Evolutionary conservation across 2,797 vertebrate genomes (phyloP).

Genomic region (Gadopsis marmoratus): DNA sequence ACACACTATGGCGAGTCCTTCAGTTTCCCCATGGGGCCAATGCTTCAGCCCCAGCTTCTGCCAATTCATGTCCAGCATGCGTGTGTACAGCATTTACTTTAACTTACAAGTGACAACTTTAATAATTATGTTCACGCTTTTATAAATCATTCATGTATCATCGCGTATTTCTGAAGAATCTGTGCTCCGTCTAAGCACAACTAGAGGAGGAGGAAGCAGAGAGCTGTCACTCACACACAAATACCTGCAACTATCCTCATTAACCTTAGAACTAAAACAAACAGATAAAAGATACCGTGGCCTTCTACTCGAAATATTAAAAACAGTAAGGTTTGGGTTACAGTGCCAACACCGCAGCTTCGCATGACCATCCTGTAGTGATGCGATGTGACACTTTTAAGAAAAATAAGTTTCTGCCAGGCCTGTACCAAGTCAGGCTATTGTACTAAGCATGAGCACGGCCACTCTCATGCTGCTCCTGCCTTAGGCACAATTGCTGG

Average conservation of each 20-base stretch:
- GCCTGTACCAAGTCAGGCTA: too few relatives aligned
- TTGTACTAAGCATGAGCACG: not conserved
- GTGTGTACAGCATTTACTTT: not conserved
- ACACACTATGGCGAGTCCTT: not conserved
- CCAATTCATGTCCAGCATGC: slow-evolving; percentile 6
- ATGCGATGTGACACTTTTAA: not conserved
- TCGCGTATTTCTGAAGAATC: too few relatives aligned
- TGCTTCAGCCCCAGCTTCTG: not conserved
- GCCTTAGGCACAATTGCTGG: slow-evolving; percentile 21
- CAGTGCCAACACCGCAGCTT: slow-evolving; percentile 1
- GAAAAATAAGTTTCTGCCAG: not conserved
- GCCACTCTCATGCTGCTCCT: not conserved
- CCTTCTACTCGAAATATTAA: not conserved
- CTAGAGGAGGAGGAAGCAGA: not conserved
- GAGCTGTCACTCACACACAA: not conserved
- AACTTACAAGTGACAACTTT: not conserved
- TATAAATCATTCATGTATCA: not conserved
- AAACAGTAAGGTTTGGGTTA: not conserved
- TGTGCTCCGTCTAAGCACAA: too few relatives aligned
- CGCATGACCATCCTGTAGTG: not conserved
- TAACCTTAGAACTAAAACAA: not conserved
- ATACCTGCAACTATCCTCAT: not conserved
- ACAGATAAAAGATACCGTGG: not conserved
- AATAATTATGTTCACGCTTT: not conserved
- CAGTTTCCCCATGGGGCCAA: not conserved